Percentiles rank a stretch among this genome's conserved stretches.
Conservation (phyloP, 2,888 invertebrate genomes). For the Periphyllus acericola region DNA sequence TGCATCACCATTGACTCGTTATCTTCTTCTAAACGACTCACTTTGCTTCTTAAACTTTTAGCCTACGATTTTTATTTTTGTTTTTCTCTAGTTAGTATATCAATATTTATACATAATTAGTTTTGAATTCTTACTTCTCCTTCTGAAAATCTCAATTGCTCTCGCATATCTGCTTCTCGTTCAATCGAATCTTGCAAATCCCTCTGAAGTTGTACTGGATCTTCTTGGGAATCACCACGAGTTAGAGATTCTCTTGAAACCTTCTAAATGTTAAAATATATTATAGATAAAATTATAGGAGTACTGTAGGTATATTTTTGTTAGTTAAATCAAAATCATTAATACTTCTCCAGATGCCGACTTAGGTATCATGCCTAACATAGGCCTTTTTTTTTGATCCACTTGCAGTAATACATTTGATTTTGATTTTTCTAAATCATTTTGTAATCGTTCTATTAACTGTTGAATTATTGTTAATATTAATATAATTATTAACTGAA, state of each 20-base stretch:
- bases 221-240: slow-evolving; percentile 82
- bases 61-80: slow-evolving; percentile 71
- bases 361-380: slow-evolving; percentile 71
- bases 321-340: not conserved
- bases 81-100: not conserved
- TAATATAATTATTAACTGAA: no score
- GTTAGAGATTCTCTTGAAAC: slow-evolving; percentile 80
- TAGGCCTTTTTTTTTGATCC: slow-evolving; percentile 72
- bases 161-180: slow-evolving; percentile 90
- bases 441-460: slow-evolving; percentile 74
- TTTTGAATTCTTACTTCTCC: slow-evolving; percentile 77
- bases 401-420: slow-evolving; percentile 64
- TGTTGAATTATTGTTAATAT: no score
- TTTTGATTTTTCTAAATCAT: slow-evolving; percentile 74
- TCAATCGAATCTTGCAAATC: slow-evolving; percentile 93
- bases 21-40: slow-evolving; percentile 93
- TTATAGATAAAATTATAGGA: slow-evolving; percentile 8
- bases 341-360: slow-evolving; percentile 73
- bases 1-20: slow-evolving; percentile 95
- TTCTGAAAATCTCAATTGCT: slow-evolving; percentile 91
- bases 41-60: slow-evolving; percentile 87
- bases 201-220: slow-evolving; percentile 82
- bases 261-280: slow-evolving; percentile 68
- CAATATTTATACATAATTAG: slow-evolving; percentile 1
- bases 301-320: not conserved